A percentile compares a stretch with the other conserved stretches of the same genome.
phyloP scores from a whole-genome alignment of 2,888 invertebrate genomes.

The Linyphia triangularis region DNA sequence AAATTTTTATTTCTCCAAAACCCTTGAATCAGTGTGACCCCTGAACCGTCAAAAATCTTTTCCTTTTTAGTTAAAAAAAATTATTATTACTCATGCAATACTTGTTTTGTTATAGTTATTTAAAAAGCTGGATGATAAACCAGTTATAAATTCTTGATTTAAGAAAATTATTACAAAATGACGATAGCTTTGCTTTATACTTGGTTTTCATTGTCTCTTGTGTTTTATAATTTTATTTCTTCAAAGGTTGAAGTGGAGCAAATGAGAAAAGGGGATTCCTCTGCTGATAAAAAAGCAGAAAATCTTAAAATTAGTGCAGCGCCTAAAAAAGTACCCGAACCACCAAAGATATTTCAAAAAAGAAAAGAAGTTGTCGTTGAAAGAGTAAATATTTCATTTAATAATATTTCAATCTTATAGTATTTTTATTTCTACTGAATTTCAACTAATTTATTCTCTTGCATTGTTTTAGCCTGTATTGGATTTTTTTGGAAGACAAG shows the following conservation, averaged over 20 bases:
- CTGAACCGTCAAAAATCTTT: too few relatives aligned
- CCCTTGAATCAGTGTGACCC: too few relatives aligned
- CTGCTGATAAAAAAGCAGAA: constrained; percentile 31
- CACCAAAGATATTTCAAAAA: constrained; percentile 16
- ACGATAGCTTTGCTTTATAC: too few relatives aligned
- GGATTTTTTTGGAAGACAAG: constrained; percentile 62
- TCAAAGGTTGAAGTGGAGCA: constrained; percentile 86
- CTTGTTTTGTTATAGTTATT: too few relatives aligned
- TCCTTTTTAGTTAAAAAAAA: too few relatives aligned
- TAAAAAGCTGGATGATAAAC: too few relatives aligned
- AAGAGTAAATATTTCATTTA: constrained; percentile 18
- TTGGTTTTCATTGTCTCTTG: too few relatives aligned
- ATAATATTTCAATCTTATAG: background rate
- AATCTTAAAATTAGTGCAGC: background rate
- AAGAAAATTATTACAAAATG: too few relatives aligned
- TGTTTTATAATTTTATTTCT: background rate
- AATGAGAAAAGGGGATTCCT: constrained; percentile 83
- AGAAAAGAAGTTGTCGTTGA: constrained; percentile 38
- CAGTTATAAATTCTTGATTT: too few relatives aligned
- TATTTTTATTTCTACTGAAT: background rate
- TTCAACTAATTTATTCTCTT: background rate
- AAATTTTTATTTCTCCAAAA: too few relatives aligned
- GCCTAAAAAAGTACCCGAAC: background rate
- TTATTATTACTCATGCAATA: too few relatives aligned
- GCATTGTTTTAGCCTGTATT: constrained; percentile 42